Base-by-base conservation (phyloP, 35 echinoderm and acorn worm species). In the Strongylocentrotus purpuratus region DNA sequence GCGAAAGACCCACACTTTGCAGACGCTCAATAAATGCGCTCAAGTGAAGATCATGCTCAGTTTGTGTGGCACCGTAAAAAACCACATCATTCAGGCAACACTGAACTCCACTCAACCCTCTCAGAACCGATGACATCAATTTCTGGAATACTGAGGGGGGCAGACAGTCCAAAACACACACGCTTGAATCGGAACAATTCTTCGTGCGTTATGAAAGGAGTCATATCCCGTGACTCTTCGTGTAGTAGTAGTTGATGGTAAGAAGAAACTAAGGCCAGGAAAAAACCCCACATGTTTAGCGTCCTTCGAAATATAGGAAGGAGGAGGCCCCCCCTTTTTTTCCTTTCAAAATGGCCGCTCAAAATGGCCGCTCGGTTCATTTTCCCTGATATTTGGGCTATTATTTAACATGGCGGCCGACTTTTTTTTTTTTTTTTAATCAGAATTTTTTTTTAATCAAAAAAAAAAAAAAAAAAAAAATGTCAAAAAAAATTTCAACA, bases 111-210 rank as follows among this genome's bases (percentile, higher is more conserved):
- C 33, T 20, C 60, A 96, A 48, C 2, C 93, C 93, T 47, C 46
- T 88, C 20, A 96, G 70, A 18, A 94, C 86, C 0, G 94, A 95
- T 17, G 85, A n/a, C 95, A 96, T 96, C 31, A 96, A 18, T 50
- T 97, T 97, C 61, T 97, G 95, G 46, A 97, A 96, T 22, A 95
- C 97, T 13, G 94, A 65, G 32, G 93, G 96, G 46, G 92, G 96
- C 95, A 46, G 86, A 46, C 32, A 96, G 78, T 8, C 96, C 96
- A 85, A 95, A 97, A 33, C 94, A 95, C 9, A 97, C 92, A 31
- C 94, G 86, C 88, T 47, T 92, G 48, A 95, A 97, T 31, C 71
- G 45, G 35, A 92, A 97, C 31, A 97, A 33, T 25, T 86, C 94
- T 31, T 95, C 94, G 46, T 96, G 96, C 4, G 96, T 95, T 7